phyloP scores from a whole-genome alignment of 2,888 invertebrate species.

The Campoplex capitator region DNA sequence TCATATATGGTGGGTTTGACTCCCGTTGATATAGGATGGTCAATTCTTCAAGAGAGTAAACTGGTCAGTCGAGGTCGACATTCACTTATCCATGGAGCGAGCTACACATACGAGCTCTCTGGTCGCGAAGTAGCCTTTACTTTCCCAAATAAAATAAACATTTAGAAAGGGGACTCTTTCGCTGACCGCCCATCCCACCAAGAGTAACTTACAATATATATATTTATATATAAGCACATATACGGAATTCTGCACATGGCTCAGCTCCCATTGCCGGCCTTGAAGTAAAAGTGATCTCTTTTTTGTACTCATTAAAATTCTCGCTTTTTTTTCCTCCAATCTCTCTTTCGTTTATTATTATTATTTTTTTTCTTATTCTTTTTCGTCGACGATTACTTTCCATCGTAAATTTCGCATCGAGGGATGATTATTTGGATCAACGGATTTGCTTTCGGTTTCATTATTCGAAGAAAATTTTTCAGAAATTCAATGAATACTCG shows the following conservation, averaged over 20 bases:
- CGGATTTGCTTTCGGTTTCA: background rate
- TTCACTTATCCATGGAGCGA: conserved; percentile 54
- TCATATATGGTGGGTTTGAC: background rate
- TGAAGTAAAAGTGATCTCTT: conserved; percentile 81
- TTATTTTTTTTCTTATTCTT: conserved; percentile 28
- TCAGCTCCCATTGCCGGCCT: conserved; percentile 68
- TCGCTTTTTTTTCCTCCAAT: conserved; percentile 47
- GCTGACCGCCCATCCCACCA: conserved; percentile 63
- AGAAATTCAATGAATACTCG: background rate
- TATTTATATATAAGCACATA: conserved; percentile 30
- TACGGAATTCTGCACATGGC: background rate
- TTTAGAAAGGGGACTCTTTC: conserved; percentile 81
- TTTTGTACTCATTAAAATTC: conserved; percentile 60
- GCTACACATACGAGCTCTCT: conserved; percentile 39
- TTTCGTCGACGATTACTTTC: conserved; percentile 32
- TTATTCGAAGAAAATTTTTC: background rate
- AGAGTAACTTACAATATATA: conserved; percentile 25
- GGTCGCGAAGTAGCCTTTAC: conserved; percentile 67
- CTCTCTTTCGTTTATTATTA: conserved; percentile 37
- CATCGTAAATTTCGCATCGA: conserved; percentile 63
- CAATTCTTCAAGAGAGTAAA: conserved; percentile 30
- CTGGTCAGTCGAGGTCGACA: conserved; percentile 58
- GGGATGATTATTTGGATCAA: background rate
- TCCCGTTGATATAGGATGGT: background rate
- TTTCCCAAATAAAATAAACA: conserved; percentile 81